phyloP scores from a whole-genome alignment of 2,888 invertebrate species.

The Chydorus sphaericus region DNA sequence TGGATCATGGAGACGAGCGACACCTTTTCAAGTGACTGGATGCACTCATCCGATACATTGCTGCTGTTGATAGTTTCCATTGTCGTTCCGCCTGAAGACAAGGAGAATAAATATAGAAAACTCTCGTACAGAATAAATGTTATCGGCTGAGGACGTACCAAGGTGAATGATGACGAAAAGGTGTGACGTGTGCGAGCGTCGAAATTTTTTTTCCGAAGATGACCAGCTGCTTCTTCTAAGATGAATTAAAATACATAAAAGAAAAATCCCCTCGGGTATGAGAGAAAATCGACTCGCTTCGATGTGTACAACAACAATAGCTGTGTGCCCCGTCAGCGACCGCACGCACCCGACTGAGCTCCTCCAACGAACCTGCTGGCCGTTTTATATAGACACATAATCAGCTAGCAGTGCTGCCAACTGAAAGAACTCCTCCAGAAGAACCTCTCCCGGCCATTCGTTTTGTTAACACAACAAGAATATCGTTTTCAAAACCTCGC shows the following conservation, averaged over 20 bases:
- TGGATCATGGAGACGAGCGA: background rate
- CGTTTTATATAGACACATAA: background rate
- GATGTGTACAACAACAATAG: background rate
- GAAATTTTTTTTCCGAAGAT: background rate
- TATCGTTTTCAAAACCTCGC: too few relatives aligned
- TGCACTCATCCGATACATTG: background rate
- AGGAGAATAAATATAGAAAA: background rate
- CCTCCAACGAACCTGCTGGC: background rate
- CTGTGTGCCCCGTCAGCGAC: background rate
- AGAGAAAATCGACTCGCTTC: background rate
- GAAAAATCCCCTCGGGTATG: background rate
- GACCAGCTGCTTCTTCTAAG: background rate
- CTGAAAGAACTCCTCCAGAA: too few relatives aligned
- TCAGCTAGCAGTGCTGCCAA: too few relatives aligned
- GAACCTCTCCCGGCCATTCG: too few relatives aligned
- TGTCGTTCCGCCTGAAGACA: background rate
- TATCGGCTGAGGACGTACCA: constrained; percentile 2
- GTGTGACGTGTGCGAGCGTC: background rate
- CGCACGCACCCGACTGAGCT: constrained; percentile 1
- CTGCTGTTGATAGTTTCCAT: background rate
- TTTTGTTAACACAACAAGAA: too few relatives aligned
- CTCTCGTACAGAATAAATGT: background rate
- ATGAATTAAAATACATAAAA: background rate
- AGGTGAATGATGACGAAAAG: background rate
- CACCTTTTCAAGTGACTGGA: background rate